Conservation (phyloP, 2,113 vertebrate species). For the Crotalus viridis region DNA sequence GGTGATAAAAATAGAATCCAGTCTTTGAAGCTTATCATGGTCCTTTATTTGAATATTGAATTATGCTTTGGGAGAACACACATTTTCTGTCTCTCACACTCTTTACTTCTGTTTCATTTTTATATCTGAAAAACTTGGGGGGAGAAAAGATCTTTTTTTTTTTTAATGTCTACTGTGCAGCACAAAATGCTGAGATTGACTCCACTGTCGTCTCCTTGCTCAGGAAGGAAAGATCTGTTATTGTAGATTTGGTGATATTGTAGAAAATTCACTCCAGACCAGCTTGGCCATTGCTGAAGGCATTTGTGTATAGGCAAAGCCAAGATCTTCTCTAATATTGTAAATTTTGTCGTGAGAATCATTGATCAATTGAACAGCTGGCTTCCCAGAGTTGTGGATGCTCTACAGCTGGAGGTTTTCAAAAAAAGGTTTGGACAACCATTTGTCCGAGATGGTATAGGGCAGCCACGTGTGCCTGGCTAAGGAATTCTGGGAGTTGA, state of each 20-base stretch:
- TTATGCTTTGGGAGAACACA: not conserved
- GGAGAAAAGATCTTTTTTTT: not conserved
- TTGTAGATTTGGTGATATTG: not conserved
- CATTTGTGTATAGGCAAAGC: not conserved
- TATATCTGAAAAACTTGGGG: not conserved
- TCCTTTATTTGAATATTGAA: not conserved
- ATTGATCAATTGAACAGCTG: not conserved
- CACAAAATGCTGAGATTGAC: not conserved
- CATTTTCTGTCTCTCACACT: not conserved
- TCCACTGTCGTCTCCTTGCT: too few species aligned
- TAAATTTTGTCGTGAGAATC: not conserved
- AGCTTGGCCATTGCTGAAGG: not conserved
- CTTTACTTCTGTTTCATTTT: not conserved
- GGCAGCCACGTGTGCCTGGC: too few species aligned
- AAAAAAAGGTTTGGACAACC: not conserved
- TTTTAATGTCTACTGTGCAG: not conserved
- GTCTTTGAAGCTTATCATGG: not conserved
- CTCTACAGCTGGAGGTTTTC: not conserved
- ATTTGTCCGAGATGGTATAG: not conserved
- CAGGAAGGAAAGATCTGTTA: not conserved
- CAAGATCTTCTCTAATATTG: not conserved
- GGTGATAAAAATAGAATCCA: not conserved
- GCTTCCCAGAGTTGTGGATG: not conserved
- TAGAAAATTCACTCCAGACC: not conserved
- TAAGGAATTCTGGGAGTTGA: too few species aligned